Evolutionary conservation across 2,888 invertebrate genomes (phyloP), one percentile per base, ranked within the genome.

Genomic region (Oscheius myriophilus): DNA sequence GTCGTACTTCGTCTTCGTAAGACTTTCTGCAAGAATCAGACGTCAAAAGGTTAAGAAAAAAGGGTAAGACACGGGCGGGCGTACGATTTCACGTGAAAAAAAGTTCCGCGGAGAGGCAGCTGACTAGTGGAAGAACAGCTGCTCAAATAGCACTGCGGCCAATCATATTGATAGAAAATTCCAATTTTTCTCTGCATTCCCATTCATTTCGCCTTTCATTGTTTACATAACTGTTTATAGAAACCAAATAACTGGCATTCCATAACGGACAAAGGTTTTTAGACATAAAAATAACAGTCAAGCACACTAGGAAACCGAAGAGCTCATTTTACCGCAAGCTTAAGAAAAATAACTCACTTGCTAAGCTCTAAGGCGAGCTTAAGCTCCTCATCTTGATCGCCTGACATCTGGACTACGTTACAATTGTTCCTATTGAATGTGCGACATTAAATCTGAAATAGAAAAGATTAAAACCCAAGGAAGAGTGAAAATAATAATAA

Each of bases 331-430:
- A n/a, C n/a, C n/a, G n/a, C n/a, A n/a, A n/a, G n/a, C n/a, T n/a
- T n/a, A n/a, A n/a, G n/a, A n/a, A n/a, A n/a, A n/a, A n/a, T n/a
- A 23, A 66, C 70, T 59, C 18, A 79, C 79, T 73, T 76, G 61
- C 74, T 74, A 6, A 76, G 45, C 63, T 78, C 79, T 33, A 79
- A 64, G 1, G 71, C 79, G 25, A 77, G 68, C 52, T 71, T 69
- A 12, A 78, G 53, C 43, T 79, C 79, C 23, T 62, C 64, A 51
- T 79, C 79, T 42, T 72, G 69, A 39, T 75, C 77, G 41, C 25
- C n/a, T 21, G 43, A 33, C 54, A 65, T 55, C 7, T 18, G 7
- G n/a, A 53, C 16, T 53, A 49, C 11, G n/a, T 18, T 18, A 49
- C 33, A 33, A 33, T 33, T 9, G 33, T 33, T 33, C 33, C 33